phyloP scores from a whole-genome alignment of 2,113 vertebrate genomes.

The Pteronura brasiliensis region DNA sequence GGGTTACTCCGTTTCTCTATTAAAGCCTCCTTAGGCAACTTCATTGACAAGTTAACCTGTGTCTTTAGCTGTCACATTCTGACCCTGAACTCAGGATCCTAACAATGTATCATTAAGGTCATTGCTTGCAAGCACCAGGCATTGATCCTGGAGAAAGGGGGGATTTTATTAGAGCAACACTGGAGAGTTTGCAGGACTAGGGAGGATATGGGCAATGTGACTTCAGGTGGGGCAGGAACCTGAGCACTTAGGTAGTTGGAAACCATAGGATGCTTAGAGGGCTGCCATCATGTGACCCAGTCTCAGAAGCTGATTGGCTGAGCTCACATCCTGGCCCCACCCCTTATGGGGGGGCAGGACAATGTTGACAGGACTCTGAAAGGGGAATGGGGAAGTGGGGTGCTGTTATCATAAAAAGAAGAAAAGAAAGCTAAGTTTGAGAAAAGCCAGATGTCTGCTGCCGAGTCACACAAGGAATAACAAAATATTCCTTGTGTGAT shows the following conservation, averaged over 20 bases:
- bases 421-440: background rate
- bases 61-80: background rate
- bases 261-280: background rate
- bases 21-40: background rate
- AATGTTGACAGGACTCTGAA: background rate
- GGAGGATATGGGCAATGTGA: background rate
- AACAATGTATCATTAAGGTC: background rate
- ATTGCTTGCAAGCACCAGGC: background rate
- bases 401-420: background rate
- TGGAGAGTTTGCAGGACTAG: background rate
- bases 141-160: background rate
- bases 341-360: background rate
- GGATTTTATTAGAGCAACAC: background rate
- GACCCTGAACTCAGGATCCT: background rate
- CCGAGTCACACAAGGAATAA: background rate
- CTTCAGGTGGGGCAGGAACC: background rate
- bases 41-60: background rate
- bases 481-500: too few relatives aligned
- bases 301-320: background rate
- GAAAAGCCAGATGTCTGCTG: background rate
- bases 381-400: background rate
- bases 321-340: background rate
- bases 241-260: background rate
- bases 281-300: background rate
- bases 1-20: background rate